These are phyloP conservation scores for Chymomyza costata DNA, from an alignment of 1,140 invertebrate species.

Conservation along the genomic window DNA sequence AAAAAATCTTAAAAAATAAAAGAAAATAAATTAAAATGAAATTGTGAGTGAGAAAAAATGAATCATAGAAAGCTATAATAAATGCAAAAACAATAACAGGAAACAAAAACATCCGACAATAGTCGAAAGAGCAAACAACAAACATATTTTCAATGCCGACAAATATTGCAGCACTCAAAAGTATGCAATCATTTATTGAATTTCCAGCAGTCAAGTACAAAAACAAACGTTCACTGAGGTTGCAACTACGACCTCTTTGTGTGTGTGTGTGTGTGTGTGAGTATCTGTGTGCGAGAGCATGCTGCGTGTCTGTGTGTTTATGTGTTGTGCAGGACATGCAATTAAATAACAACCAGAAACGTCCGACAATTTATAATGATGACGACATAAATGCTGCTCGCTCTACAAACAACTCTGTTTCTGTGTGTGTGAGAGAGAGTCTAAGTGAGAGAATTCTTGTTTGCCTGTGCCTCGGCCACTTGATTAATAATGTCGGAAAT, in stretches of 20 bases:
- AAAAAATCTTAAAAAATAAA: no score
- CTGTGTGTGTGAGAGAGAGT: no score
- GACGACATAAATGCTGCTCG: constrained; percentile 17
- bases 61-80: constrained; percentile 12
- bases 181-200: constrained; percentile 47
- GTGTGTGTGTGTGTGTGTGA: constrained; percentile 3
- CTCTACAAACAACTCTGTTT: background rate
- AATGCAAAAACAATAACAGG: constrained; percentile 3
- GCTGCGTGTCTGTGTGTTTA: background rate
- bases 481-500: constrained; percentile 51
- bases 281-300: no score
- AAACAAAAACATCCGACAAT: background rate
- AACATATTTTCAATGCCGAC: constrained; percentile 8
- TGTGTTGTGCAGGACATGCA: constrained; percentile 10
- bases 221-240: background rate
- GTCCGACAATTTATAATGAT: constrained; percentile 20
- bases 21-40: no score
- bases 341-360: constrained; percentile 37
- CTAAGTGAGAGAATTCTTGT: no score
- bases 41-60: no score
- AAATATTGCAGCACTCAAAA: constrained; percentile 33
- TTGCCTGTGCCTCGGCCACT: constrained; percentile 23
- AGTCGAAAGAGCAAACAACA: constrained; percentile 6
- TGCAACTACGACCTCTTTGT: background rate
- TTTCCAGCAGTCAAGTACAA: constrained; percentile 1